Percentiles rank a stretch among this genome's conserved stretches.
phyloP scores from a whole-genome alignment of 2,113 vertebrate species.

The human region GRCh38 chr20:19658001-19658500 shows the following conservation, averaged over 20 bases:
- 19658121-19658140: not conserved
- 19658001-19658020: not conserved
- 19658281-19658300: not conserved
- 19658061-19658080: not conserved
- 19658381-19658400: fast-evolving
- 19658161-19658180: not conserved
- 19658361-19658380: not conserved
- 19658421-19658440: not conserved
- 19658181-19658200: not conserved
- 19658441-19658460: fast-evolving
- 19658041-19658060: not conserved
- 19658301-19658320: not conserved
- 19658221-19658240: not conserved
- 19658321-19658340: not conserved
- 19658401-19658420: not conserved
- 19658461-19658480: not conserved
- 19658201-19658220: not conserved
- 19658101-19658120: slow-evolving; percentile 16
- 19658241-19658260: too few relatives aligned
- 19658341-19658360: fast-evolving
- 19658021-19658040: slow-evolving; percentile 21
- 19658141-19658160: not conserved
- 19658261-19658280: not conserved
- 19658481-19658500: not conserved
- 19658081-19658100: not conserved